A percentile compares a stretch with the other conserved stretches of the same genome.
phyloP scores from a whole-genome alignment of 2,113 vertebrate genomes.

The Chionis minor region DNA sequence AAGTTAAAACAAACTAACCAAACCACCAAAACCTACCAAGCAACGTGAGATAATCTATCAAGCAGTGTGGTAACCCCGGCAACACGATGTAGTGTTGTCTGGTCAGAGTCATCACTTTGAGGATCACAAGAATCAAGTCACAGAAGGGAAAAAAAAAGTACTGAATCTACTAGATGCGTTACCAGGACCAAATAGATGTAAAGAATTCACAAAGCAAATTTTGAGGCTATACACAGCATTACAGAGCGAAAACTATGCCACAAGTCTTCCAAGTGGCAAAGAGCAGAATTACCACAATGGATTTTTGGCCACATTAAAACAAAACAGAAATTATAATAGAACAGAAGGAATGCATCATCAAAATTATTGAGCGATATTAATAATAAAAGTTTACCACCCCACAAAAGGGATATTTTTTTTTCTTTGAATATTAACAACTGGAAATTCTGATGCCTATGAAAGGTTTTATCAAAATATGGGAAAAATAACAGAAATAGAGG shows the following conservation, averaged over 20 bases:
- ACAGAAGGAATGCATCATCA: background rate
- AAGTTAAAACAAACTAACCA: background rate
- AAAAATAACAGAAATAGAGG: background rate
- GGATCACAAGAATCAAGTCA: background rate
- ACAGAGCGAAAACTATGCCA: background rate
- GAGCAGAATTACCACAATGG: background rate
- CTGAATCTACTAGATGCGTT: background rate
- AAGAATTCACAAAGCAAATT: background rate
- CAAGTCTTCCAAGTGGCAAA: background rate
- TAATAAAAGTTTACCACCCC: background rate
- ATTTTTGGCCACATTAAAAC: background rate
- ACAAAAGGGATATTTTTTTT: background rate
- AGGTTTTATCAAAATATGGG: background rate
- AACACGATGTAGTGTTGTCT: background rate
- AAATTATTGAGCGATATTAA: background rate
- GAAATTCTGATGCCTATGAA: background rate
- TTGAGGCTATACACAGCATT: background rate
- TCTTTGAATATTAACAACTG: background rate
- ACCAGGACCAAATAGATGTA: background rate
- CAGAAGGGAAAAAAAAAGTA: background rate
- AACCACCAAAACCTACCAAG: background rate
- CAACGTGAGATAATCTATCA: background rate
- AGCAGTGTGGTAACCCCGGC: background rate
- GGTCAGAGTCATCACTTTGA: background rate
- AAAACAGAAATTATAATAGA: background rate